Conservation (phyloP, 2,888 invertebrate species). For the Thymelicus lineola region DNA sequence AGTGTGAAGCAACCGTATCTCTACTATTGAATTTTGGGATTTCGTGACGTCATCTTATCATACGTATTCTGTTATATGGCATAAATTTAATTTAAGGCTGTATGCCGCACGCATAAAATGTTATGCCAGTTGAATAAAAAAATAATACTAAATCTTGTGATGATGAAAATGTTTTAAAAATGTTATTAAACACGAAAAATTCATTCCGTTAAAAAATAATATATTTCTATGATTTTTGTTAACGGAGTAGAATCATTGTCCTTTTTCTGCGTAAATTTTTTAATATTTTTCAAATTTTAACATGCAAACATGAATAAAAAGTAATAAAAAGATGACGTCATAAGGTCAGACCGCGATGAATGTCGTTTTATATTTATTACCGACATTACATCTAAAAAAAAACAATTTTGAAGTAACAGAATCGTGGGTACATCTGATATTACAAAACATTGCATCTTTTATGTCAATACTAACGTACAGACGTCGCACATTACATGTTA, state of each 20-base stretch:
- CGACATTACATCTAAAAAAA: too few relatives aligned
- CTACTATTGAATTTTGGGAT: not conserved
- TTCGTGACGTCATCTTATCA: conserved; percentile 54
- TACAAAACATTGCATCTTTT: not conserved
- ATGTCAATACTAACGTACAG: not conserved
- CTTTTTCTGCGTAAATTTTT: too few relatives aligned
- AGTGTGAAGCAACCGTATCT: not conserved
- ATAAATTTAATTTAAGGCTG: not conserved
- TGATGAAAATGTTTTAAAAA: too few relatives aligned
- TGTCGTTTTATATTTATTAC: too few relatives aligned
- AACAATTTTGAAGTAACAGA: not conserved
- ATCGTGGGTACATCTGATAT: not conserved
- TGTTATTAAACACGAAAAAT: too few relatives aligned
- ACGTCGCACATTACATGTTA: not conserved
- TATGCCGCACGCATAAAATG: not conserved
- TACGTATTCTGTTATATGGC: not conserved
- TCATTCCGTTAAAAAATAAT: too few relatives aligned
- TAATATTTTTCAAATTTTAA: too few relatives aligned
- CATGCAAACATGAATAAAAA: not conserved
- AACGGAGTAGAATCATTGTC: too few relatives aligned
- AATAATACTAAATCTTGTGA: too few relatives aligned
- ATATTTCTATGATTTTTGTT: too few relatives aligned
- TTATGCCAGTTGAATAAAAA: not conserved
- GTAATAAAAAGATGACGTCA: conserved; percentile 7
- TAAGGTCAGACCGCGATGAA: not conserved